A percentile compares a stretch with the other conserved stretches of the same genome.
These are phyloP conservation scores for Clupea harengus DNA, from an alignment of 2,113 vertebrate genomes.

Conservation along the genomic window DNA sequence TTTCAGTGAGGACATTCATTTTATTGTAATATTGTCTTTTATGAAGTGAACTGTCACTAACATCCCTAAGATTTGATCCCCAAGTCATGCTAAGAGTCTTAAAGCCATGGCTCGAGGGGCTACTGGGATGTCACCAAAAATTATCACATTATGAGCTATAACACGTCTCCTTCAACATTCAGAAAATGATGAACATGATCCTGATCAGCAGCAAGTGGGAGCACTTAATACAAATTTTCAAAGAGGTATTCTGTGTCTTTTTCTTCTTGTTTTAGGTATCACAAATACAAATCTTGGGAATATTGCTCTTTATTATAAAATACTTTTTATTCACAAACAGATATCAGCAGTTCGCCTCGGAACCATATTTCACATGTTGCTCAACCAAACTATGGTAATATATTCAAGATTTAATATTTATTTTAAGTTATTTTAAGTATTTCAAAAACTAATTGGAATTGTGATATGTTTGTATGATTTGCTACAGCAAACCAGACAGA, in stretches of 20 bases:
- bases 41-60: too few species aligned
- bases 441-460: slow-evolving; percentile 20
- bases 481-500: slow-evolving; percentile 47
- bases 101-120: too few species aligned
- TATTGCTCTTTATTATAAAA: not conserved
- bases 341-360: not conserved
- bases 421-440: not conserved
- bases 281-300: not conserved
- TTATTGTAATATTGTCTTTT: not conserved
- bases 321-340: not conserved
- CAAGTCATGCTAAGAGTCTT: too few species aligned
- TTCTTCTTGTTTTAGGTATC: not conserved
- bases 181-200: slow-evolving; percentile 60
- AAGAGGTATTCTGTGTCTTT: not conserved
- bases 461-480: slow-evolving; percentile 23
- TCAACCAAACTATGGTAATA: slow-evolving; percentile 61
- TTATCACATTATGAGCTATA: too few species aligned
- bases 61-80: too few species aligned
- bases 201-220: not conserved
- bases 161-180: not conserved
- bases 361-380: not conserved
- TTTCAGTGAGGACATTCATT: not conserved
- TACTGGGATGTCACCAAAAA: too few species aligned
- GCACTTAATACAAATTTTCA: not conserved
- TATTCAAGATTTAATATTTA: not conserved